These are phyloP conservation scores for Acrocephalus scirpaceus DNA, from an alignment of 2,797 vertebrate species.

Conservation along the genomic window DNA sequence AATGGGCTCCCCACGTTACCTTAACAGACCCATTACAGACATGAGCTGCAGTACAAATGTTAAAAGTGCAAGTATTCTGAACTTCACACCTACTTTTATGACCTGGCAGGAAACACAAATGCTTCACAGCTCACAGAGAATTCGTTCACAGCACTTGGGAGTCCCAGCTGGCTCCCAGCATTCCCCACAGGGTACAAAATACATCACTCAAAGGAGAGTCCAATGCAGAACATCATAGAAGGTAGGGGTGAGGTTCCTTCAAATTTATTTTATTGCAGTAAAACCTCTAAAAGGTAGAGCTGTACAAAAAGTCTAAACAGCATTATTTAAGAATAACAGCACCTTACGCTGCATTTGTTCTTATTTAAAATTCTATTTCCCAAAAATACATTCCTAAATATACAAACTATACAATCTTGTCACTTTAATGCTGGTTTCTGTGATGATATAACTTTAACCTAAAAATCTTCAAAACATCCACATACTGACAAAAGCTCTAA, in stretches of 20 bases:
- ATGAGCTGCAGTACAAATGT: constrained; percentile 45
- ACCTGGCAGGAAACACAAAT: constrained; percentile 60
- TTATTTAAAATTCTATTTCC: constrained; percentile 79
- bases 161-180: constrained; percentile 35
- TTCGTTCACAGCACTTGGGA: constrained; percentile 51
- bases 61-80: constrained; percentile 64
- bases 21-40: constrained; percentile 30
- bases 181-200: constrained; percentile 69
- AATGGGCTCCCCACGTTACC: constrained; percentile 48
- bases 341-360: constrained; percentile 72
- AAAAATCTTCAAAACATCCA: constrained; percentile 68
- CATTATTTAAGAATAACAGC: constrained; percentile 75
- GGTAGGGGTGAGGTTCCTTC: constrained; percentile 62
- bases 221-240: constrained; percentile 46
- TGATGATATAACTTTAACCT: constrained; percentile 72
- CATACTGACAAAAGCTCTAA: constrained; percentile 63
- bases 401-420: constrained; percentile 85
- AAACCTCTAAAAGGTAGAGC: constrained; percentile 77
- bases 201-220: constrained; percentile 59
- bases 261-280: constrained; percentile 76
- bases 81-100: constrained; percentile 60
- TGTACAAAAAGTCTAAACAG: constrained; percentile 79
- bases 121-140: constrained; percentile 69
- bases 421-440: constrained; percentile 81
- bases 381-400: constrained; percentile 85